Base-by-base conservation (phyloP, 2,113 vertebrate genomes). In the Labrus mixtus region DNA sequence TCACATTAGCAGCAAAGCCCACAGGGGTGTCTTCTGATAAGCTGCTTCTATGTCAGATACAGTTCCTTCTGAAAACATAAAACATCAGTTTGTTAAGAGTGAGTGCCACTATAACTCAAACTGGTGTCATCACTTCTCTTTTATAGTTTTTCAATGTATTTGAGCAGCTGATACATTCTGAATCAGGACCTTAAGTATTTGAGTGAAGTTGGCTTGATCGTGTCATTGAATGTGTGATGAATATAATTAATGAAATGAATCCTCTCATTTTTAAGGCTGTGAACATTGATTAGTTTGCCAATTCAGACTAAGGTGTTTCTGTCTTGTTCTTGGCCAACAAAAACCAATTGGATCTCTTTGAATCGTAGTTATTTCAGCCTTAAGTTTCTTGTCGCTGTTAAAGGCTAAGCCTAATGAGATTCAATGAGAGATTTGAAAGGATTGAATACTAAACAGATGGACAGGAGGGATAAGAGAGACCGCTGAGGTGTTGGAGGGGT, bases 381-480 rank as follows among this genome's bases (percentile, higher is more conserved):
- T 51, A 9, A 48, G 41, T n/a, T 23, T 9, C 8, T 61, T 4
- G 4, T 10, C 11, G 15, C 5, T 51, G 17, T 39, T 60, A 8
- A 50, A 36, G 11, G 16, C 10, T 20, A 17, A 29, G 46, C 17
- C 15, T 56, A 0, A 66, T 19, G 8, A 46, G 3, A 45, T 59
- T 16, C 1, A 6, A 20, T 46, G 8, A 37, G 9, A 2, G 10
- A 25, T 50, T 48, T 65, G 41, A 59, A 45, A 58, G 7, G 10
- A 57, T 22, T 39, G 2, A 8, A 53, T 65, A 45, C 20, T 23
- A 25, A 56, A 54, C 73, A 83, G 79, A 53, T 62, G 59, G 23
- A 50, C 19, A 10, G 25, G 17, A 20, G 11, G 19, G 48, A 58
- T 43, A 66, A 75, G 72, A 60, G 36, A 22, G 48, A 50, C 64